Evolutionary conservation across 2,797 vertebrate genomes (phyloP).

Genomic region (Acanthurus leucopareius): DNA sequence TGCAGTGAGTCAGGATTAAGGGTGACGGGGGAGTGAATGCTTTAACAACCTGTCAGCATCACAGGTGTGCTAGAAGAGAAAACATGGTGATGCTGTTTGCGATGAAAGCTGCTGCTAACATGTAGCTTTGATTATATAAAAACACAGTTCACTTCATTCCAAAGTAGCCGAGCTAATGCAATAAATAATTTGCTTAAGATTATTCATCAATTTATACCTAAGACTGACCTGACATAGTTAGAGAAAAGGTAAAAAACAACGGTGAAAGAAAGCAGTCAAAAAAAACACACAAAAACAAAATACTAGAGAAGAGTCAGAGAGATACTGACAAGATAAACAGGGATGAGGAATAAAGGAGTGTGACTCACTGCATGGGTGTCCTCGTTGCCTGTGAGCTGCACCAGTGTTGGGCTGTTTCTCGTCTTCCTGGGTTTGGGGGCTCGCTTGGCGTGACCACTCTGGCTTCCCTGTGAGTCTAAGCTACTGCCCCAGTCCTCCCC

Average conservation of each 20-base stretch:
- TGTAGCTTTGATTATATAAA: not conserved
- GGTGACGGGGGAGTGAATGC: not conserved
- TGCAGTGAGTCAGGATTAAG: slow-evolving; percentile 25
- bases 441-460: slow-evolving; percentile 70
- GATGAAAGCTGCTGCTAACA: not conserved
- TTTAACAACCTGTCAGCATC: slow-evolving; percentile 8
- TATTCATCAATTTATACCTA: not conserved
- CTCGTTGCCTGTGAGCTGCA: slow-evolving; percentile 87
- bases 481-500: slow-evolving; percentile 81
- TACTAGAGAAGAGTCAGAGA: not conserved
- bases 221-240: not conserved
- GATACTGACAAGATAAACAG: slow-evolving; percentile 14
- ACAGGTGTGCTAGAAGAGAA: not conserved
- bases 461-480: slow-evolving; percentile 80
- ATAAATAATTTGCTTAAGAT: not conserved
- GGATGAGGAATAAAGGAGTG: slow-evolving; percentile 10
- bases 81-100: not conserved
- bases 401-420: slow-evolving; percentile 87
- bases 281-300: not conserved
- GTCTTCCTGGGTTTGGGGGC: slow-evolving; percentile 87
- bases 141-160: not conserved
- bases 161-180: not conserved
- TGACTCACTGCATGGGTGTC: slow-evolving; percentile 88
- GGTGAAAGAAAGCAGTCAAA: not conserved
- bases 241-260: not conserved